Percentiles rank a stretch among this genome's conserved stretches.
Evolutionary conservation across 2,888 invertebrate species (phyloP).

Genomic region (Orthosia cruda): DNA sequence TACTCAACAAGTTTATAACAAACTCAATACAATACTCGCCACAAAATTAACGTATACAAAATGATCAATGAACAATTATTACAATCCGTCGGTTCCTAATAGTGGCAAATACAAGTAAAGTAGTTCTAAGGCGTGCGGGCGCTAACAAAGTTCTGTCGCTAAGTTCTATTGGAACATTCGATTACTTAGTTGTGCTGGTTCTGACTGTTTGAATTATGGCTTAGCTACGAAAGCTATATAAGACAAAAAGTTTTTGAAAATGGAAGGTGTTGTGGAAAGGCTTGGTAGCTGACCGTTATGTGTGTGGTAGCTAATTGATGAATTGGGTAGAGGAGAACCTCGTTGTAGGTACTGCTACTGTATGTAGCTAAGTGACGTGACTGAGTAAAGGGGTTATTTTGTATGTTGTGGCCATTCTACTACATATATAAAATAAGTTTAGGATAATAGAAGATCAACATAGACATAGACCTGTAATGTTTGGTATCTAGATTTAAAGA

Average conservation of each 20-base stretch:
- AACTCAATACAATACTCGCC: background rate
- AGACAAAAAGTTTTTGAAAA: background rate
- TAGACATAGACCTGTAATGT: background rate
- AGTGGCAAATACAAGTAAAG: slow-evolving; percentile 48
- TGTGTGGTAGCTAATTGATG: slow-evolving; percentile 14
- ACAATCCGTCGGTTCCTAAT: slow-evolving; percentile 52
- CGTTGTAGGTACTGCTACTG: slow-evolving; percentile 2
- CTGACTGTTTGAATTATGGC: background rate
- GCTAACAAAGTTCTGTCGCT: slow-evolving; percentile 55
- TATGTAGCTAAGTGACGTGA: background rate
- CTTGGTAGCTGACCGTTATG: background rate
- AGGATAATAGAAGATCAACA: background rate
- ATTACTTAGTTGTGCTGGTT: slow-evolving; percentile 49
- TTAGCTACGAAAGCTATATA: slow-evolving; percentile 14
- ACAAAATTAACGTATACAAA: background rate
- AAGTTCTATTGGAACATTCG: slow-evolving; percentile 61
- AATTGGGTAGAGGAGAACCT: background rate
- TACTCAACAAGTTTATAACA: too few relatives aligned
- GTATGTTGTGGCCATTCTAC: background rate
- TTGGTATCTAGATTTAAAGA: background rate
- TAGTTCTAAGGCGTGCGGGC: slow-evolving; percentile 38
- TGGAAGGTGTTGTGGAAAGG: background rate
- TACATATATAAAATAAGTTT: background rate
- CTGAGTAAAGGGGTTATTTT: background rate
- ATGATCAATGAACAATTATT: slow-evolving; percentile 27